Evolutionary conservation across 2,888 invertebrate species (phyloP).

Genomic region (Hydriomena furcata): DNA sequence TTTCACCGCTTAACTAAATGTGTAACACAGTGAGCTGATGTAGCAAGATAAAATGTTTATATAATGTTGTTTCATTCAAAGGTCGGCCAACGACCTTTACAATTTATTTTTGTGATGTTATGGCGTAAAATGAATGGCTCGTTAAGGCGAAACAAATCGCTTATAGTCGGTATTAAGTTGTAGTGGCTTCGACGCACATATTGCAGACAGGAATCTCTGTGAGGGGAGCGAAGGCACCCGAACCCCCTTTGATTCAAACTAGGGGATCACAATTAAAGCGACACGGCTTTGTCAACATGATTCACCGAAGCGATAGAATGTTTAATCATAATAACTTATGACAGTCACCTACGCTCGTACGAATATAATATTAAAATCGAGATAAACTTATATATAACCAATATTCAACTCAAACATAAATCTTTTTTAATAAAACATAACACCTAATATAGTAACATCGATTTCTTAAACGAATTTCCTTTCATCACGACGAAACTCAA

Average conservation of each 20-base stretch:
- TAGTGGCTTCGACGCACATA: constrained; percentile 66
- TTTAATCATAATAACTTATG: constrained; percentile 14
- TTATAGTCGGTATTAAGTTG: constrained; percentile 70
- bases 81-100: constrained; percentile 56
- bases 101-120: constrained; percentile 67
- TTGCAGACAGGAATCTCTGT: constrained; percentile 53
- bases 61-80: constrained; percentile 46
- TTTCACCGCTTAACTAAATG: constrained; percentile 35
- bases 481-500: constrained; percentile 59
- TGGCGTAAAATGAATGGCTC: constrained; percentile 63
- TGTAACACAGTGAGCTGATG: constrained; percentile 39
- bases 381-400: too few relatives aligned
- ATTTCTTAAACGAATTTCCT: constrained; percentile 34
- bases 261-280: constrained; percentile 66
- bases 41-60: constrained; percentile 30
- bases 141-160: constrained; percentile 73
- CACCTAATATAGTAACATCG: constrained; percentile 25
- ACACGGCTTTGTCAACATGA: constrained; percentile 63
- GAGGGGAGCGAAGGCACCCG: constrained; percentile 42
- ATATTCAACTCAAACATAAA: not conserved
- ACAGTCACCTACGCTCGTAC: not conserved
- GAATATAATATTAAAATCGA: not conserved
- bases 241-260: constrained; percentile 51
- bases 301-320: constrained; percentile 31
- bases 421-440: constrained; percentile 9